These are phyloP conservation scores for Toxonevra muliebris DNA, from an alignment of 2,888 invertebrate genomes.

Conservation along the genomic window DNA sequence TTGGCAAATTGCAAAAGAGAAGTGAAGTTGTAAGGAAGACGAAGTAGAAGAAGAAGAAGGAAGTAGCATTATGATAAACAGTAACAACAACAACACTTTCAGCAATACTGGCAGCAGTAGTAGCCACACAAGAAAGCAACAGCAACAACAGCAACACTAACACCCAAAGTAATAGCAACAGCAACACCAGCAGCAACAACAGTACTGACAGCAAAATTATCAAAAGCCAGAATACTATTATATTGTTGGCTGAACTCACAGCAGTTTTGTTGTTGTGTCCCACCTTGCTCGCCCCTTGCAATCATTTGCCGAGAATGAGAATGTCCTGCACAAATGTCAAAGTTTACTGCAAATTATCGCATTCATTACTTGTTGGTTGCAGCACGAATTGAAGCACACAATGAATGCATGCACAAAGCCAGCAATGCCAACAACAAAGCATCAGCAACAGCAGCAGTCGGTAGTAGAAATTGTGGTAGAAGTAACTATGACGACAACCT, in stretches of 20 bases:
- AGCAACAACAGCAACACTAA: slow-evolving; percentile 15
- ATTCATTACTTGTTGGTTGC: slow-evolving; percentile 19
- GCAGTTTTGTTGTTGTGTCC: too few species aligned
- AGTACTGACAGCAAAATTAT: slow-evolving; percentile 7
- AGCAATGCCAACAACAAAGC: not conserved
- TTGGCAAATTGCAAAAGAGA: too few species aligned
- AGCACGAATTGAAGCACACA: not conserved
- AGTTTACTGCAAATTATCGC: slow-evolving; percentile 59
- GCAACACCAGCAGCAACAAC: not conserved
- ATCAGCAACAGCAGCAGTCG: too few species aligned
- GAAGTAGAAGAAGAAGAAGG: slow-evolving; percentile 13
- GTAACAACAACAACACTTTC: slow-evolving; percentile 54
- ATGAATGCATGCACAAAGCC: not conserved
- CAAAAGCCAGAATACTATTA: too few species aligned
- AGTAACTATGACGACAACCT: too few species aligned
- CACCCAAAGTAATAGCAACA: slow-evolving; percentile 13
- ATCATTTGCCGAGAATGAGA: too few species aligned
- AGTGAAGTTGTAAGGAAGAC: not conserved
- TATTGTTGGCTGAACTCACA: too few species aligned
- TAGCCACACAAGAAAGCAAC: slow-evolving; percentile 2
- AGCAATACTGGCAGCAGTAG: slow-evolving; percentile 36
- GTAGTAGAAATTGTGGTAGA: too few species aligned
- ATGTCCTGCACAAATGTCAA: slow-evolving; percentile 53
- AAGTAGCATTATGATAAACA: slow-evolving; percentile 44
- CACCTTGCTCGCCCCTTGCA: too few species aligned